Base-by-base conservation (phyloP, 1,140 invertebrate species). In the Diabrotica virgifera region DNA sequence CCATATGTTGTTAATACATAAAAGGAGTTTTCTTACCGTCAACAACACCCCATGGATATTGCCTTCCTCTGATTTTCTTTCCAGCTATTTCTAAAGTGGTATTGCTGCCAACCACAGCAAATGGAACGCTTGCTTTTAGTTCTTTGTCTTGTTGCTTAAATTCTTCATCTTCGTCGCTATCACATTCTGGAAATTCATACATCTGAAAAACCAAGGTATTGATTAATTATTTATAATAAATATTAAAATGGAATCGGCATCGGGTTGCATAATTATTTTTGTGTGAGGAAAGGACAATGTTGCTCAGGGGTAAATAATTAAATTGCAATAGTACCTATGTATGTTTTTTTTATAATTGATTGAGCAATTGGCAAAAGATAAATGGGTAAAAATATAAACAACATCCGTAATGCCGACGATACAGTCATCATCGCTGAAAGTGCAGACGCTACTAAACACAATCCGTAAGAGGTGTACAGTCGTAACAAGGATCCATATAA, bases 31-130 rank as follows among this genome's bases (percentile, higher is more conserved):
- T 14, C 64, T 72, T 80, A 91, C 90, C 89, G 85, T 99, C 96
- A 4, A 99, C 96, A 50, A 97, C 90, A 12, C 97, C 97, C 97
- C 97, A 99, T 0, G 96, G 96, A 82, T 99, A 99, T 76, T 97
- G 91, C 5, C 97, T 84, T 8, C 95, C 96, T 63, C 95, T 85
- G 37, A 96, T 89, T 77, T 93, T 91, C 72, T 88, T 88, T 0
- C 94, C 94, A n/a, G 90, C 90, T 2, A 95, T 89, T 78, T 98
- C 95, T 8, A 97, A 85, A n/a, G 96, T 89, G 12, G 90, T 92
- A 64, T 97, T 97, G 72, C 95, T 97, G 0, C 95, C 96, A 37
- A 99, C 92, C 0, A 99, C 94, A 0, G 97, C 97, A 80, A 99
- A 99, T 0, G 97, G 97, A 46, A 98, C 89, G 14, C 90, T 91